Conservation (phyloP, 1,140 invertebrate species). For the Anastrepha ludens region DNA sequence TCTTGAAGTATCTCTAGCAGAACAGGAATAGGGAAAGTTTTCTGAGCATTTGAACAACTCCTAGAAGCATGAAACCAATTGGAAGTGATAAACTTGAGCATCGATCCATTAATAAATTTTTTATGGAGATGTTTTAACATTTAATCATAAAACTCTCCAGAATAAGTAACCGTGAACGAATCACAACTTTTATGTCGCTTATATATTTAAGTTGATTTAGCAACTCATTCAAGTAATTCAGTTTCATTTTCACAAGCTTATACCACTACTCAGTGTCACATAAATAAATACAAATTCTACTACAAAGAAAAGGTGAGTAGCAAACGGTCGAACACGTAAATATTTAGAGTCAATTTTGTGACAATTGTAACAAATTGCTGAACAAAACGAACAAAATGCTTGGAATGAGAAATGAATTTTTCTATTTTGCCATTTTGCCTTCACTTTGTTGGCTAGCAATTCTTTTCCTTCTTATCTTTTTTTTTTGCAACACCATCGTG, state of each 20-base stretch:
- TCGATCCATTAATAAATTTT: too few species aligned
- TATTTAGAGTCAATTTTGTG: slow-evolving; percentile 30
- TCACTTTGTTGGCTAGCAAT: not conserved
- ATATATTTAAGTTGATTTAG: not conserved
- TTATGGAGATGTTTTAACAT: too few species aligned
- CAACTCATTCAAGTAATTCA: not conserved
- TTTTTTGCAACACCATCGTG: not conserved
- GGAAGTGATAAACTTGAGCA: too few species aligned
- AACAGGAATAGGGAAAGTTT: too few species aligned
- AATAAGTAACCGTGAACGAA: not conserved
- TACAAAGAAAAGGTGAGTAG: not conserved
- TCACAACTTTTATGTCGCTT: not conserved
- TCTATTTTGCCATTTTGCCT: not conserved
- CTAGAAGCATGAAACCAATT: too few species aligned
- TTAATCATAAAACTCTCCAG: too few species aligned
- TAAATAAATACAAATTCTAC: not conserved
- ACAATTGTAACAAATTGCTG: slow-evolving; percentile 31
- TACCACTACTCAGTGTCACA: not conserved
- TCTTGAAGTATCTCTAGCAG: too few species aligned
- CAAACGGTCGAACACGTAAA: not conserved
- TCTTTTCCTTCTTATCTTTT: too few species aligned
- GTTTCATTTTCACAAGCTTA: not conserved
- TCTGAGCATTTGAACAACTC: too few species aligned
- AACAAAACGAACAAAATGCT: not conserved
- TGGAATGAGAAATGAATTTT: not conserved